Conservation (phyloP, 2,113 vertebrate genomes). For the Triplophysa rosa region DNA sequence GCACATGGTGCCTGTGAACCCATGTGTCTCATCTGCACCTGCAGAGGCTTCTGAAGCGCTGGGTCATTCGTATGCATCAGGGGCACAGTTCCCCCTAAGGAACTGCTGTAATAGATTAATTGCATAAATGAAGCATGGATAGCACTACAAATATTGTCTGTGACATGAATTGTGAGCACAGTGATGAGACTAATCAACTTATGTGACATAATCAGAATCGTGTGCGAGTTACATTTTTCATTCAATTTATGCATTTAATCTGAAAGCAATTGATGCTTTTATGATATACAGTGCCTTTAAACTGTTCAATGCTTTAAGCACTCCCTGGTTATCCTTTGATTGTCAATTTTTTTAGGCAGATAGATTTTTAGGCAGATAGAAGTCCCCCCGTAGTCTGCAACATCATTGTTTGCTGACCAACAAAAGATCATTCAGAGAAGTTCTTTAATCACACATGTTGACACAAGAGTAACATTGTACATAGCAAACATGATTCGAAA, state of each 20-base stretch:
- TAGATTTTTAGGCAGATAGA: background rate
- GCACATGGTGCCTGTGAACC: constrained; percentile 41
- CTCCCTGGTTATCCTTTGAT: background rate
- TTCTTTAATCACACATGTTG: background rate
- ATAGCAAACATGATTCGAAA: background rate
- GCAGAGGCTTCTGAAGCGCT: constrained; percentile 35
- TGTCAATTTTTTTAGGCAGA: background rate
- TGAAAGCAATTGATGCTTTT: no score
- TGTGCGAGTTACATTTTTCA: background rate
- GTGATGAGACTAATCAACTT: constrained; percentile 1
- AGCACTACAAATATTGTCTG: constrained; percentile 23
- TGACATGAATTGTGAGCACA: background rate
- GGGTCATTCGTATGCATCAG: constrained; percentile 48
- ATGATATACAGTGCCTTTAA: no score
- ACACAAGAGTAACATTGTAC: constrained; percentile 27
- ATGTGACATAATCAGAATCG: background rate
- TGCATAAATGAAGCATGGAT: constrained; percentile 27
- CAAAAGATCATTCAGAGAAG: constrained; percentile 5
- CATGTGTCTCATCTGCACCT: constrained; percentile 37
- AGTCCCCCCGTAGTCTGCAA: background rate
- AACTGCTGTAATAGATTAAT: constrained; percentile 33
- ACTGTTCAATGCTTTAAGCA: no score
- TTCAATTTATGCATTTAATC: no score
- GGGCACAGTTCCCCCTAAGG: constrained; percentile 26
- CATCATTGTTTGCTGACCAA: background rate